phyloP scores from a whole-genome alignment of 92 coral and sea anemone species.

The Hydrozoanthus gracilis region DNA sequence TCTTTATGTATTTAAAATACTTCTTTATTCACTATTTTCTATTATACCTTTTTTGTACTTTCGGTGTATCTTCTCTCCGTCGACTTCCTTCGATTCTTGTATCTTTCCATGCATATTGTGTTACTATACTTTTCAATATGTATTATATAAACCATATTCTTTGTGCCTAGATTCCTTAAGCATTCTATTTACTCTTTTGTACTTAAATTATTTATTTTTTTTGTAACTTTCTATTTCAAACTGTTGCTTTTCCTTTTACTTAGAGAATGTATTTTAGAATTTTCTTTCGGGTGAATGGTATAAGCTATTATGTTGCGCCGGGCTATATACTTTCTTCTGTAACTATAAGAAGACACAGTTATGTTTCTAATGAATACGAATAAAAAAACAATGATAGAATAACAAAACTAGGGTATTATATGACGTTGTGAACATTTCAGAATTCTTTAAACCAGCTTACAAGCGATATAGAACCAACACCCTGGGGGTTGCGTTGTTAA shows the following conservation, averaged over 20 bases:
- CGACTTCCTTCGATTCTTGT: background rate
- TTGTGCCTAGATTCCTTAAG: slow-evolving; percentile 2
- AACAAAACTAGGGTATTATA: too few relatives aligned
- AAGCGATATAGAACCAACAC: too few relatives aligned
- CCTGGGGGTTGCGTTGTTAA: too few relatives aligned
- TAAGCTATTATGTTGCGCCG: background rate
- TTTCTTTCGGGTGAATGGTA: background rate
- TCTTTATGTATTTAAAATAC: background rate
- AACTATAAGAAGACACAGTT: too few relatives aligned
- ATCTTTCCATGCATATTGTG: slow-evolving; percentile 7
- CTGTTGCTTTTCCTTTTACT: background rate
- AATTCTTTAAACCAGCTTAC: too few relatives aligned
- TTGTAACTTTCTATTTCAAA: background rate
- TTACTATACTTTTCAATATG: background rate
- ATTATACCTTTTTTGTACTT: too few relatives aligned
- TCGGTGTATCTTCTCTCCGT: background rate
- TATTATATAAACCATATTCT: background rate
- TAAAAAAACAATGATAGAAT: too few relatives aligned
- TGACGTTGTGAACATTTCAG: too few relatives aligned
- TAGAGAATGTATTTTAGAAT: background rate
- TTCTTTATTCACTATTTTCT: background rate
- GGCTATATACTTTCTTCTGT: too few relatives aligned
- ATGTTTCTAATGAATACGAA: too few relatives aligned
- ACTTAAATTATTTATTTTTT: background rate
- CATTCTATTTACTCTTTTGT: background rate